Evolutionary conservation across 2,888 invertebrate genomes (phyloP), one percentile per base, ranked within the genome.

Genomic region (Heliconius sara): DNA sequence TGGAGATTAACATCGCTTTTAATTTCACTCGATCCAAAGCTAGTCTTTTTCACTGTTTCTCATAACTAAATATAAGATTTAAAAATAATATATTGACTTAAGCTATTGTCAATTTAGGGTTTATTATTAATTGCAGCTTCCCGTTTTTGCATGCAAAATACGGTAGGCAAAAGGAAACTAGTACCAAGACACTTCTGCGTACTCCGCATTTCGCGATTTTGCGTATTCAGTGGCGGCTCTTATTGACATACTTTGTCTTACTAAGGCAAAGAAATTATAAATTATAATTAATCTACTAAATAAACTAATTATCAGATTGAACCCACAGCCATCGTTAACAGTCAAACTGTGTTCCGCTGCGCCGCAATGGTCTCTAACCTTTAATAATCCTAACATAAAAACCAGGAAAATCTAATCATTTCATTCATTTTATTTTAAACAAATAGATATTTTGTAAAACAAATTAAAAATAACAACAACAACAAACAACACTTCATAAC

Each of bases 1-100:
- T 43, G 34, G 12, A 43, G 74, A 73, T 34, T 68, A 75, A 67
- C 13, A 67, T 68, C 34, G 27, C 16, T 63, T 75, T 63, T 76
- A 68, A 74, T 63, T 75, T 43, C 27, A 65, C 43, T 7, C 65
- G 30, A 47, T 47, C 10, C 9, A 25, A 70, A 1, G 25, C 6
- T 70, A 25, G 25, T 5, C 10, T 43, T 25, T 3, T 16, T 25
- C 16, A 25, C 43, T 43, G 16, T 25, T 39, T 43, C 13, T 70
- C 39, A 39, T n/a, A 39, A 67, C 39, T 52, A 34, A 0, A 22
- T 9, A 34, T 22, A 67, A 34, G 30, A 66, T 66, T 27, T 27
- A 19, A 66, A 57, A 57, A n/a, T 9, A 57, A 57, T 57, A 22
- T 9, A 0, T 57, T 10, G n/a, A 60, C 22, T n/a, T 60, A 10